phyloP scores from a whole-genome alignment of 53 echinoderm and acorn worm genomes.

The Temnopleurus reevesii region DNA sequence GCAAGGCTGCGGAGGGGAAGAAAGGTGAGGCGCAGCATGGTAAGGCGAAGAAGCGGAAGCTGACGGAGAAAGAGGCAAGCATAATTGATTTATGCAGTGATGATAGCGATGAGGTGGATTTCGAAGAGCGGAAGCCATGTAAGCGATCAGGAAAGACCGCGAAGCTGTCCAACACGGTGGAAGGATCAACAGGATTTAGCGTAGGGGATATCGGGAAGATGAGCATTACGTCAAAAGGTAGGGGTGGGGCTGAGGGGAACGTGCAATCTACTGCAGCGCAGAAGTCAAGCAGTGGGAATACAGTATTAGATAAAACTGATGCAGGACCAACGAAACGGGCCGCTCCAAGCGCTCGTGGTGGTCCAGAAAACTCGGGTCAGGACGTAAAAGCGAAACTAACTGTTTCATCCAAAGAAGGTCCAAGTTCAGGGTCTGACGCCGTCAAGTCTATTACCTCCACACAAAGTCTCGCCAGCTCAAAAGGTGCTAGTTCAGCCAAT shows the following conservation, averaged over 20 bases:
- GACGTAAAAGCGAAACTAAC: neutral
- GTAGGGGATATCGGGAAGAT: neutral
- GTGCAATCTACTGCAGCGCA: neutral
- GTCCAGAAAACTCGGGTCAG: neutral
- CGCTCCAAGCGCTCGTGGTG: neutral
- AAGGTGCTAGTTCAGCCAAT: conserved; percentile 38
- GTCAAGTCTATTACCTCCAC: conserved; percentile 27
- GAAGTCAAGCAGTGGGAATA: conserved; percentile 3
- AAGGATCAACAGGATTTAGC: neutral
- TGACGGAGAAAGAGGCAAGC: neutral
- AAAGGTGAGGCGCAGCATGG: neutral
- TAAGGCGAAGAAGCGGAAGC: conserved; percentile 51
- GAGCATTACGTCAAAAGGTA: neutral
- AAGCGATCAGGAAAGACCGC: neutral
- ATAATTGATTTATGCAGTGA: conserved; percentile 54
- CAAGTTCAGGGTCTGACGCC: conserved; percentile 4
- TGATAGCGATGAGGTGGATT: conserved; percentile 40
- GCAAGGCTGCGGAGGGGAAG: neutral
- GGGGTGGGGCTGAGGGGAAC: conserved; percentile 39
- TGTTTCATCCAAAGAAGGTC: neutral
- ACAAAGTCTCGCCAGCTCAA: conserved; percentile 38
- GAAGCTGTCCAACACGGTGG: neutral
- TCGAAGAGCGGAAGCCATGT: neutral
- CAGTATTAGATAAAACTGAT: neutral
- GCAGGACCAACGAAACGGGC: neutral